A percentile compares a stretch with the other conserved stretches of the same genome.
Evolutionary conservation across 2,113 vertebrate species (phyloP).

Genomic region (Ibidorhyncha struthersii): DNA sequence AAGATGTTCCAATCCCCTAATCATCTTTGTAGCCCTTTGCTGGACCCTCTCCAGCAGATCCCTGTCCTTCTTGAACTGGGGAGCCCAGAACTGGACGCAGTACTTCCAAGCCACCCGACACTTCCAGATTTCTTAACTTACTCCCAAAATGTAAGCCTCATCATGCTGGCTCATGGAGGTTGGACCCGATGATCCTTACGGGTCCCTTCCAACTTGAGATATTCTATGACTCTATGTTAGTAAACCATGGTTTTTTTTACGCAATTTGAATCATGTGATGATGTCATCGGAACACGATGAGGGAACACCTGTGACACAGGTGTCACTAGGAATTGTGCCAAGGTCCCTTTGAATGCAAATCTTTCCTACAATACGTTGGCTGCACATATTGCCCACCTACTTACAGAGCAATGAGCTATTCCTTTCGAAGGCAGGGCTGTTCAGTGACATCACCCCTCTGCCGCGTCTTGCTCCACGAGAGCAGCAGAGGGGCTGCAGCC

Average conservation of each 20-base stretch:
- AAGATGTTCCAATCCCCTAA: no score
- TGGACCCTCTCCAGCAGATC: no score
- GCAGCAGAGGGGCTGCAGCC: neutral
- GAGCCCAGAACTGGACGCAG: no score
- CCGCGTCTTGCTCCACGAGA: neutral
- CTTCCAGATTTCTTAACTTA: neutral
- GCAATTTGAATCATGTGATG: neutral
- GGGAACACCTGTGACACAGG: neutral
- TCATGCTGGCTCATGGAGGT: neutral
- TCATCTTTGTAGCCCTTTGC: no score
- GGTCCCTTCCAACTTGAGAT: neutral
- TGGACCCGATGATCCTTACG: neutral
- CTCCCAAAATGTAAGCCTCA: neutral
- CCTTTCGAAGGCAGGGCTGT: fast-evolving
- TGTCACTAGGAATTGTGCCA: neutral
- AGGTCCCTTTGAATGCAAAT: neutral
- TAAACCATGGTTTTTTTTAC: neutral
- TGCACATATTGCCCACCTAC: fast-evolving
- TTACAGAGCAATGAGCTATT: no score
- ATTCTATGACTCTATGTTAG: neutral
- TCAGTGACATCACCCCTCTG: fast-evolving
- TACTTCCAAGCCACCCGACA: neutral
- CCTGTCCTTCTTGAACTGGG: no score
- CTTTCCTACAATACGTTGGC: fast-evolving
- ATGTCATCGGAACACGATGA: neutral